Percentiles rank a stretch among this genome's conserved stretches.
These are phyloP conservation scores for Pharmacophagus antenor DNA, from an alignment of 2,888 invertebrate genomes.

Conservation along the genomic window DNA sequence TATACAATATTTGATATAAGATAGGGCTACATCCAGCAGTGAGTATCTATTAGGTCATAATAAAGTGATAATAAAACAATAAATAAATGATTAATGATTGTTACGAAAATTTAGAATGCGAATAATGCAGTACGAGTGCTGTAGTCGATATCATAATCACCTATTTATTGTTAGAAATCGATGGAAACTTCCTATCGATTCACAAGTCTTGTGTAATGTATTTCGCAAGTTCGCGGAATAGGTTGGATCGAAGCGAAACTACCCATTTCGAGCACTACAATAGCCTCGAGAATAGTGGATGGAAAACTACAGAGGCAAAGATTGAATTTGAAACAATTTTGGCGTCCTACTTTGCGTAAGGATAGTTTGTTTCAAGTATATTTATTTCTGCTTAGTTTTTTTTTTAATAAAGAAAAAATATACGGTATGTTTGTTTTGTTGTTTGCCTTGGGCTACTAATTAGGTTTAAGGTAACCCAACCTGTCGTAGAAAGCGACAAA, in stretches of 20 bases:
- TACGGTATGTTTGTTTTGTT: no score
- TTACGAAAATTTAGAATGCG: not conserved
- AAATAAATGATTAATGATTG: no score
- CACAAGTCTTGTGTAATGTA: conserved; percentile 3
- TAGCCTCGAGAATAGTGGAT: conserved; percentile 4
- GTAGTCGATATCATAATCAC: not conserved
- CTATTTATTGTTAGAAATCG: conserved; percentile 1
- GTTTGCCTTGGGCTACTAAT: no score
- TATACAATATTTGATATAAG: no score
- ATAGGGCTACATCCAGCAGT: no score
- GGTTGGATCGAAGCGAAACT: conserved; percentile 1
- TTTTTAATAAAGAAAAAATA: not conserved
- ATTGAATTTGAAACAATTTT: conserved; percentile 12
- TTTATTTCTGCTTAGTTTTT: not conserved
- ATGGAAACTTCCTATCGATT: conserved; percentile 3
- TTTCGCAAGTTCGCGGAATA: conserved; percentile 6
- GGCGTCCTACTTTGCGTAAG: not conserved
- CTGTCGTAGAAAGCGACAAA: no score
- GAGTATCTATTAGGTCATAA: no score
- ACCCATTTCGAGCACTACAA: conserved; percentile 1
- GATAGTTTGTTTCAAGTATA: not conserved
- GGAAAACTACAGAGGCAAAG: conserved; percentile 2
- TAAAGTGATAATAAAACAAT: no score
- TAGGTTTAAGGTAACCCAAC: no score
- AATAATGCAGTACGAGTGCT: not conserved